Base-by-base conservation (phyloP, 2,797 vertebrate species). In the Petrocephalus schoutedeni region DNA sequence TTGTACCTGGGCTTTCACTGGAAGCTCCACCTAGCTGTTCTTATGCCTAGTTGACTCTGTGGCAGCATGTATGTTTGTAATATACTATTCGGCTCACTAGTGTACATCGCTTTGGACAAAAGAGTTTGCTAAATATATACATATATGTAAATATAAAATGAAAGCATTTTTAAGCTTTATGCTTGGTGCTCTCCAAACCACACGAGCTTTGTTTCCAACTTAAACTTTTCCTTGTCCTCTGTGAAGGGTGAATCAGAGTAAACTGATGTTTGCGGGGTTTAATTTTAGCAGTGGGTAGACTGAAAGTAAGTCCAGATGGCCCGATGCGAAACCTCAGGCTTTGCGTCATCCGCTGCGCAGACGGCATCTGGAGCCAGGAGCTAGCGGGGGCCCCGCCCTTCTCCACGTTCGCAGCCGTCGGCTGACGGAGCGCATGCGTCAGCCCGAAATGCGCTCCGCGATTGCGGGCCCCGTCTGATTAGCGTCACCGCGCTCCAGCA, bases 281-380 rank as follows among this genome's bases (percentile, higher is more conserved):
- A 89, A 89, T 89, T 89, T 89, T 89, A 89, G 88, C 57, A 83
- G 49, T 56, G 61, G 87, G 21, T 71, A 57, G n/a, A 36, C 54
- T 58, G 14, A 86, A 86, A 86, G 84, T 59, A 58, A 14, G 54
- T 88, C 88, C 88, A 89, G 88, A 89, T 89, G 88, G 88, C 77
- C 77, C 64, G 57, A 41, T 83, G 41, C 54, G 80, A 83, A 83
- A 83, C 80, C 80, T 83, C 80, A 83, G 51, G 80, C 45, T n/a
- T 54, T 83, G 80, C 80, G 51, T 83, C 80, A 83, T 83, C 80
- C 12, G 49, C 80, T 54, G 45, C 80, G n/a, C 80, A 83, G 80
- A 49, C 80, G 4, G 49, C 49, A 53, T 83, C 45, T 51, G 80
- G 80, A 83, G 45, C 80, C 80, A 51, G 10, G 49, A 23, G 80